Conservation (phyloP, 2,888 invertebrate species). For the Rhimphoctona megacephalus region DNA sequence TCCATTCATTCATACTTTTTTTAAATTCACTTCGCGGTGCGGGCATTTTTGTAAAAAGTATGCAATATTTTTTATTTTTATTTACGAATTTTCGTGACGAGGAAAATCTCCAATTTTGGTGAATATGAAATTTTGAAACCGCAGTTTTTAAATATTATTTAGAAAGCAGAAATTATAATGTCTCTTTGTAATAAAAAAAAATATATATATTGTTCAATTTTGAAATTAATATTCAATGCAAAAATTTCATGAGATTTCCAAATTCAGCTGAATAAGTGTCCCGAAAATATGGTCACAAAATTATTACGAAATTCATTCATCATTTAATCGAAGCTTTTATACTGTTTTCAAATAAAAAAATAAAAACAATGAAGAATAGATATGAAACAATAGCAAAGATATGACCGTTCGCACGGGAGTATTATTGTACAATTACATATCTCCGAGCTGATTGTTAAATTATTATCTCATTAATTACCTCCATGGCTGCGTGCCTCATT, state of each 20-base stretch:
- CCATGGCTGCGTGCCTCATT: constrained; percentile 78
- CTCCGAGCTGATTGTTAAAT: constrained; percentile 27
- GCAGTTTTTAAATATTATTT: neutral
- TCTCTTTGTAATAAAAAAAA: neutral
- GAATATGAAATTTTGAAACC: neutral
- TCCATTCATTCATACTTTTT: neutral
- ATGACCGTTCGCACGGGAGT: constrained; percentile 2
- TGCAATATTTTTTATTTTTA: neutral
- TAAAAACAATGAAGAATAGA: neutral
- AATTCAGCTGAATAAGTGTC: too few species aligned
- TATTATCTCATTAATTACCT: constrained; percentile 73
- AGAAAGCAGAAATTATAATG: neutral
- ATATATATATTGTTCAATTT: neutral
- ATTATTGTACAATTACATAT: neutral
- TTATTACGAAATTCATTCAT: neutral
- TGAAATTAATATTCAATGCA: neutral
- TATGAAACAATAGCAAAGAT: constrained; percentile 22
- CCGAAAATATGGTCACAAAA: neutral
- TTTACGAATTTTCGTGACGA: neutral
- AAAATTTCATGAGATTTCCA: neutral
- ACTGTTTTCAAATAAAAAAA: neutral
- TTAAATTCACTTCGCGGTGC: neutral
- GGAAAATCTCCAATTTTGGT: neutral
- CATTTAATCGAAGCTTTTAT: neutral
- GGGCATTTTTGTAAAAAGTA: neutral